Evolutionary conservation across 2,888 invertebrate species (phyloP).

Genomic region (Itoplectis maculator): DNA sequence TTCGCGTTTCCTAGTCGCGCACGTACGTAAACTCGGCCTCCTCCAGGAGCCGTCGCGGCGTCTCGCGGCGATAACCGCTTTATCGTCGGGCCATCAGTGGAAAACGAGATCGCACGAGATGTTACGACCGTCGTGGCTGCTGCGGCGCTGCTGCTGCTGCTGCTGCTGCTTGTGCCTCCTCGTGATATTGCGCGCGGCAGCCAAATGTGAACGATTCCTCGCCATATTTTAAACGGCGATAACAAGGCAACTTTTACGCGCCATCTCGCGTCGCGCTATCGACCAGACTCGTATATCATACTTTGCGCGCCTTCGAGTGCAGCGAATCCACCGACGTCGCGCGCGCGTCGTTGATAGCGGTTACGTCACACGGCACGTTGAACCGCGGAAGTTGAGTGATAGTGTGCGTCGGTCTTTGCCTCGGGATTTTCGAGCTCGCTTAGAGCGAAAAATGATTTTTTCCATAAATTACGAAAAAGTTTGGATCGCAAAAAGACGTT

Average conservation of each 20-base stretch:
- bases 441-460: no score
- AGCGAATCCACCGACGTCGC: no score
- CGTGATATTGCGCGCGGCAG: slow-evolving; percentile 42
- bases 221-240: slow-evolving; percentile 49
- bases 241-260: slow-evolving; percentile 56
- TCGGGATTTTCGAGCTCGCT: no score
- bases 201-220: slow-evolving; percentile 53
- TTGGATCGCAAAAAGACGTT: background rate
- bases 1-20: slow-evolving; percentile 43
- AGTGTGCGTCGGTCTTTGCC: background rate
- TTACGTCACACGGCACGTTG: background rate
- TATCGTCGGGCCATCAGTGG: slow-evolving; percentile 57
- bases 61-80: slow-evolving; percentile 55
- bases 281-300: slow-evolving; percentile 27
- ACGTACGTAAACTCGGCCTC: slow-evolving; percentile 26
- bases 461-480: no score
- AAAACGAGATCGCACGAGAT: slow-evolving; percentile 42
- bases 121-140: slow-evolving; percentile 20
- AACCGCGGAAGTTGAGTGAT: background rate
- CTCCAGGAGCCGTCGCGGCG: slow-evolving; percentile 7
- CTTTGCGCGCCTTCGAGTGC: slow-evolving; percentile 30
- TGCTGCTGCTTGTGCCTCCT: no score
- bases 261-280: slow-evolving; percentile 18
- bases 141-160: no score
- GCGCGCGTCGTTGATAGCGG: background rate